Conservation (phyloP, 2,797 vertebrate species). For the Jordanella pulchra region DNA sequence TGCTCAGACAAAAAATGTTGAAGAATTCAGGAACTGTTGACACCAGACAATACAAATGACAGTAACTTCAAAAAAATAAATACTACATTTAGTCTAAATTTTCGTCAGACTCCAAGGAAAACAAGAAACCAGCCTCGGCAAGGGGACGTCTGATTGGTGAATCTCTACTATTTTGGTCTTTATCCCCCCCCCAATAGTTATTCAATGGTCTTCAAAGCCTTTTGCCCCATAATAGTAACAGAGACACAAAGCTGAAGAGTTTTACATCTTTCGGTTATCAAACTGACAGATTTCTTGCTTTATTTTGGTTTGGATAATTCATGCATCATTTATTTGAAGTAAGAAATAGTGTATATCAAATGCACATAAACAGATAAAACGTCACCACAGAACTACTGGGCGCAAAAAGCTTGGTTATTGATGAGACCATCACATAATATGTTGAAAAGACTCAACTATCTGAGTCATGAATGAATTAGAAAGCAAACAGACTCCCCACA, state of each 20-base stretch:
- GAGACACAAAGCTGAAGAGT: background rate
- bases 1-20: too few species aligned
- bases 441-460: conserved; percentile 10
- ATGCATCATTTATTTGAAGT: background rate
- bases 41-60: too few species aligned
- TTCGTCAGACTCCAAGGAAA: background rate
- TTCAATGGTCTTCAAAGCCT: background rate
- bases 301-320: background rate
- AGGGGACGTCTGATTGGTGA: background rate
- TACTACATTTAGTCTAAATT: too few species aligned
- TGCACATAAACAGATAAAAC: too few species aligned
- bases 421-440: conserved; percentile 6
- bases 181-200: too few species aligned
- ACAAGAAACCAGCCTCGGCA: background rate
- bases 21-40: too few species aligned
- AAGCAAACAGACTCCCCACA: background rate
- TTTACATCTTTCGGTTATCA: background rate
- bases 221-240: background rate
- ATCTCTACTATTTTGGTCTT: background rate
- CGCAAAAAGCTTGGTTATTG: conserved; percentile 19
- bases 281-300: background rate
- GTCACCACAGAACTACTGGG: conserved; percentile 8
- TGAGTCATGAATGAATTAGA: conserved; percentile 30
- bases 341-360: background rate
- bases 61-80: too few species aligned